Percentiles rank a stretch among this genome's conserved stretches.
Conservation (phyloP, 1,140 invertebrate genomes). For the Lordiphosa clarofinis region DNA sequence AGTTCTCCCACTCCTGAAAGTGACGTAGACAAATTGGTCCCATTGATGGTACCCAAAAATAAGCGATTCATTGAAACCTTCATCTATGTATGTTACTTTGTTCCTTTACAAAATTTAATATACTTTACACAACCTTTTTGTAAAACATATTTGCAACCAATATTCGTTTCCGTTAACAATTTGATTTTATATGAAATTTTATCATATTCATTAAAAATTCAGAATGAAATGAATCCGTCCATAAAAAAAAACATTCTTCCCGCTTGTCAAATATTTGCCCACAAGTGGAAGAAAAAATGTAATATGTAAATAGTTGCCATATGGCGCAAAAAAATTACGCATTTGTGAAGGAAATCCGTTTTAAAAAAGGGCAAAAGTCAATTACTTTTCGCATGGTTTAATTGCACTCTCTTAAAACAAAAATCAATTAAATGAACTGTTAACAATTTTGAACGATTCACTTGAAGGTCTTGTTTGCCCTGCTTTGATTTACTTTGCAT, state of each 20-base stretch:
- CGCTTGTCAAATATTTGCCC: slow-evolving; percentile 3
- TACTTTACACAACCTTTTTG: no score
- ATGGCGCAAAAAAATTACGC: neutral
- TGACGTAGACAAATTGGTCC: no score
- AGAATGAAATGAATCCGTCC: neutral
- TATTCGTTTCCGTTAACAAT: slow-evolving; percentile 9
- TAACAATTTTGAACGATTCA: slow-evolving; percentile 15
- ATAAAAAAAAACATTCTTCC: neutral
- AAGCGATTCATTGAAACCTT: no score
- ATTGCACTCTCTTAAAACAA: slow-evolving; percentile 6
- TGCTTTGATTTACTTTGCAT: slow-evolving; percentile 13
- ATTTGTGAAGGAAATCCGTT: slow-evolving; percentile 1
- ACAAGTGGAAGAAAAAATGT: slow-evolving; percentile 1
- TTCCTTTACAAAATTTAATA: no score
- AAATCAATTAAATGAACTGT: slow-evolving; percentile 19
- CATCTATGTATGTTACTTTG: no score
- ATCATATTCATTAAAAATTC: slow-evolving; percentile 2
- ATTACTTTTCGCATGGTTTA: slow-evolving; percentile 19
- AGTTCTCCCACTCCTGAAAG: no score
- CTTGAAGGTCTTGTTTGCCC: neutral
- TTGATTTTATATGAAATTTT: neutral
- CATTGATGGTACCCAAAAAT: no score
- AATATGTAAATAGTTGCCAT: slow-evolving; percentile 1
- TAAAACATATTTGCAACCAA: neutral
- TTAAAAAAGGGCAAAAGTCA: neutral